Evolutionary conservation across 2,797 vertebrate species (phyloP).

Genomic region (Australoheros facetus): DNA sequence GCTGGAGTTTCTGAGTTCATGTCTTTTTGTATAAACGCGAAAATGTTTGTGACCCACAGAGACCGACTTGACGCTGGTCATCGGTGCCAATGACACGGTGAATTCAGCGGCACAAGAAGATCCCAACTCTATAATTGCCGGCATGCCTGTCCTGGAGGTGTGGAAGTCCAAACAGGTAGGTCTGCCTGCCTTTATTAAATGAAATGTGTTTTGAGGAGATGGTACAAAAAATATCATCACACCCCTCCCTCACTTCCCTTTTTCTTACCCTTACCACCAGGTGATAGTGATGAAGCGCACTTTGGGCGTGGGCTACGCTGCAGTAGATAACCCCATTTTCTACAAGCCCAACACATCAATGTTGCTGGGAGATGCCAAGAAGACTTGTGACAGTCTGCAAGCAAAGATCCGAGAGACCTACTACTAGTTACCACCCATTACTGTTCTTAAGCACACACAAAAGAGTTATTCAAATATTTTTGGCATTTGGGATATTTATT

Average conservation of each 20-base stretch:
- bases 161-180: slow-evolving; percentile 83
- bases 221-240: neutral
- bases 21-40: slow-evolving; percentile 17
- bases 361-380: slow-evolving; percentile 85
- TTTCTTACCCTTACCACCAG: slow-evolving; percentile 46
- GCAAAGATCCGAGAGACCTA: slow-evolving; percentile 80
- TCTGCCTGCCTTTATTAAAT: neutral
- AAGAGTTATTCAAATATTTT: neutral
- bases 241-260: neutral
- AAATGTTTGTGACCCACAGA: slow-evolving; percentile 64
- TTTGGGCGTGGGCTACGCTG: slow-evolving; percentile 84
- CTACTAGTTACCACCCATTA: slow-evolving; percentile 55
- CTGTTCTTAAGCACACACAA: slow-evolving; percentile 1
- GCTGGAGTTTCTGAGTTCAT: slow-evolving; percentile 11
- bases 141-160: slow-evolving; percentile 79
- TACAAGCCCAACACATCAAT: slow-evolving; percentile 84
- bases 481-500: slow-evolving; percentile 19
- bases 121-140: slow-evolving; percentile 80
- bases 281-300: slow-evolving; percentile 88
- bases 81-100: slow-evolving; percentile 82
- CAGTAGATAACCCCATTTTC: slow-evolving; percentile 85
- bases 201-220: neutral
- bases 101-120: slow-evolving; percentile 85
- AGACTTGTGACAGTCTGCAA: slow-evolving; percentile 78
- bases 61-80: slow-evolving; percentile 80